Base-by-base conservation (phyloP, 2,113 vertebrate species). In the Pycnonotus jocosus region DNA sequence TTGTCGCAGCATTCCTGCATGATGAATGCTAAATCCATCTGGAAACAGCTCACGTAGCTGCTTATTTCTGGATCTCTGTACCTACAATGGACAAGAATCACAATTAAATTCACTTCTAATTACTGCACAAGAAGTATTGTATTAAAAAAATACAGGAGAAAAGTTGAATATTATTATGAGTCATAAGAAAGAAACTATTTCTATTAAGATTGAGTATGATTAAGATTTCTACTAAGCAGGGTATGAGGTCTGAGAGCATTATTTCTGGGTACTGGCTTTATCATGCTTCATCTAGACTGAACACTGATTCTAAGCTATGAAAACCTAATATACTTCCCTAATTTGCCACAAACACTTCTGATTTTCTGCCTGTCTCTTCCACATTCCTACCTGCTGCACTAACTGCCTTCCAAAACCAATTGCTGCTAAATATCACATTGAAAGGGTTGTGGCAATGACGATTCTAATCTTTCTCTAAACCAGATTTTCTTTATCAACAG, bases 1-100 rank as follows among this genome's bases (percentile, higher is more conserved):
- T 50, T 99, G 98, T 15, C 99, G 98, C 94, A 99, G 97, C 99
- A 99, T 99, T 87, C 99, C 99, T 11, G 99, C 99, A 31, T 99
- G 99, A 93, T 99, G 99, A 98, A 99, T 99, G 73, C 99, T 99
- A 96, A 99, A 99, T 21, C 99, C 99, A 92, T 99, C 99, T 24
- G 99, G 98, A 96, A 99, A 99, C 97, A 99, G 98, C 97, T 99
- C 99, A 92, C 98, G 98, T 81, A 99, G 97, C 98, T 99, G 99
- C 94, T 99, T 99, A 97, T 99, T 99, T 97, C 99, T 98, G 92
- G 99, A 99, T 95, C 98, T 99, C 95, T 99, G 99, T 22, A 99
- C 98, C 99, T 99, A 94, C 12, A 89, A 69, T 27, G 76, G 86
- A 92, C 11, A 94, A 96, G 69, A 38, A 48, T 50, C 58, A 91